phyloP scores from a whole-genome alignment of 1,140 invertebrate species.

The Drosophila ohnishii region DNA sequence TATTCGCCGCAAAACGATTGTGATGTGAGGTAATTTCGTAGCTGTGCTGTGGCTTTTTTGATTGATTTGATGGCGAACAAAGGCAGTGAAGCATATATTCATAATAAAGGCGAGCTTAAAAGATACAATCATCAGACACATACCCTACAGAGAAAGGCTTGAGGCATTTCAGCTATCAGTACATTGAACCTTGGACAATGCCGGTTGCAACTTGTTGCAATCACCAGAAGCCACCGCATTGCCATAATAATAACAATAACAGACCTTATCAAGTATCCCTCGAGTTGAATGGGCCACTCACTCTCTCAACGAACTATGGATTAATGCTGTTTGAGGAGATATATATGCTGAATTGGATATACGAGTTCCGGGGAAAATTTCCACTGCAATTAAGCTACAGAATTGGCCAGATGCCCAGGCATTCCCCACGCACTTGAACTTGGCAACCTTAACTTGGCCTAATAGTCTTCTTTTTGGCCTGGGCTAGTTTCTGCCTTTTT shows the following conservation, averaged over 20 bases:
- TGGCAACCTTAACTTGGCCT: slow-evolving; percentile 26
- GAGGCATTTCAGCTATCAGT: slow-evolving; percentile 5
- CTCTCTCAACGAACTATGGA: slow-evolving; percentile 3
- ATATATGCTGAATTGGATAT: background rate
- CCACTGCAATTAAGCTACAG: background rate
- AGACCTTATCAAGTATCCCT: slow-evolving; percentile 26
- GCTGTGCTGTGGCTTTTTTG: slow-evolving; percentile 44
- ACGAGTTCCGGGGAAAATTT: slow-evolving; percentile 15
- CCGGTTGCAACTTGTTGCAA: slow-evolving; percentile 33
- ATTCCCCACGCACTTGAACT: slow-evolving; percentile 48
- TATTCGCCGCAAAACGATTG: slow-evolving; percentile 36
- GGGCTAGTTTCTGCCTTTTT: slow-evolving; percentile 15
- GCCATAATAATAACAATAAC: slow-evolving; percentile 19
- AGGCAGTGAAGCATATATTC: slow-evolving; percentile 17
- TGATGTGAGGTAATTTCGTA: slow-evolving; percentile 55
- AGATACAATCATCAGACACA: background rate
- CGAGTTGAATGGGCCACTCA: slow-evolving; percentile 10
- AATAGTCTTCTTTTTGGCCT: slow-evolving; percentile 20
- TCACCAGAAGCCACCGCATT: slow-evolving; percentile 7
- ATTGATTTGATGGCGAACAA: slow-evolving; percentile 40
- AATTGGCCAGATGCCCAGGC: slow-evolving; percentile 29
- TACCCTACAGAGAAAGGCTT: slow-evolving; percentile 35
- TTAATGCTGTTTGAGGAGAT: background rate
- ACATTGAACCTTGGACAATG: slow-evolving; percentile 24
- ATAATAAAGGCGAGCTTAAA: background rate